phyloP scores from a whole-genome alignment of 2,888 invertebrate species.

The Petrolisthes manimaculis region DNA sequence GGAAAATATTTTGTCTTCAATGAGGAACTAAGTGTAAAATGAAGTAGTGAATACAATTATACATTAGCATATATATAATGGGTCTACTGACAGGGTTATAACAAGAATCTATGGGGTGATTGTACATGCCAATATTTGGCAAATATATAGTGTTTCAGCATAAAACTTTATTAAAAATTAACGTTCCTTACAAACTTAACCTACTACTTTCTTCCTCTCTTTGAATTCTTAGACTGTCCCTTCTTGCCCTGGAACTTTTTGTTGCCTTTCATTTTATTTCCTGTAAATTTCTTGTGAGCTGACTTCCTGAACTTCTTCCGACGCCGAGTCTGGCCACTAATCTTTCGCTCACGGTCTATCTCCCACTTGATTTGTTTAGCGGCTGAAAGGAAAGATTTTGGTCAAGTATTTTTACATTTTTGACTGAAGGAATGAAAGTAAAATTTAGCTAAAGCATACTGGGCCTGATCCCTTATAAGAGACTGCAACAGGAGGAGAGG shows the following conservation, averaged over 20 bases:
- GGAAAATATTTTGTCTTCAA: too few relatives aligned
- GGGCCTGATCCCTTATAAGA: too few relatives aligned
- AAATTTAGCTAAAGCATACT: too few relatives aligned
- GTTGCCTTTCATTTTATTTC: neutral
- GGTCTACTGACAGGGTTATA: too few relatives aligned
- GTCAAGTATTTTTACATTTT: neutral
- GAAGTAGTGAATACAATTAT: too few relatives aligned
- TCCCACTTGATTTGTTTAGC: slow-evolving; percentile 37
- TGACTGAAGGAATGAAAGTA: neutral
- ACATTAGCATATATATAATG: too few relatives aligned
- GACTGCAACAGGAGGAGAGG: too few relatives aligned
- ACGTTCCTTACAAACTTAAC: neutral
- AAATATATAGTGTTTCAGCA: neutral
- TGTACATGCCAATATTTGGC: too few relatives aligned
- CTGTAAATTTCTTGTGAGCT: neutral
- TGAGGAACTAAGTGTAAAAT: too few relatives aligned
- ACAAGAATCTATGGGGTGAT: too few relatives aligned
- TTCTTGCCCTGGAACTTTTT: neutral
- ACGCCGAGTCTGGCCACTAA: slow-evolving; percentile 22
- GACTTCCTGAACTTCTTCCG: neutral
- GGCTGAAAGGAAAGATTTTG: neutral
- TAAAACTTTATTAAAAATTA: neutral
- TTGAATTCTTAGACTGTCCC: slow-evolving; percentile 12
- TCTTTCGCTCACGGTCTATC: slow-evolving; percentile 19
- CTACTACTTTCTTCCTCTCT: slow-evolving; percentile 9